phyloP scores from a whole-genome alignment of 1,140 invertebrate genomes.

The Polyergus mexicanus region DNA sequence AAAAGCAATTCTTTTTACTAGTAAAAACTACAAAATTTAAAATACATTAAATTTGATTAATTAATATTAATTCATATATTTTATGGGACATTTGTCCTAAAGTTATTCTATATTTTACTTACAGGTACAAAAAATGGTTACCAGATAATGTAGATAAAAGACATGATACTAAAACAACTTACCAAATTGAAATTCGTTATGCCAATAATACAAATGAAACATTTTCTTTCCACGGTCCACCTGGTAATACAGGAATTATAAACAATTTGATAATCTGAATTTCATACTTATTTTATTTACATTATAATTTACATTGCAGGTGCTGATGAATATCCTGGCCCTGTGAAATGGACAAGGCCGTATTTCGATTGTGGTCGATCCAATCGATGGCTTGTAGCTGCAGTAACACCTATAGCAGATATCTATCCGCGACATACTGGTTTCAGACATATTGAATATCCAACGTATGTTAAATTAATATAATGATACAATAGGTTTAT shows the following conservation, averaged over 20 bases:
- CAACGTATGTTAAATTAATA: conserved; percentile 90
- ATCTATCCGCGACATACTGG: conserved; percentile 98
- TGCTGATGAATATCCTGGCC: conserved; percentile 95
- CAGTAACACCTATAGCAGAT: conserved; percentile 97
- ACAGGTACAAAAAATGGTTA: conserved; percentile 93
- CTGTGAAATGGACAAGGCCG: conserved; percentile 97
- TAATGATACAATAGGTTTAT: conserved; percentile 1
- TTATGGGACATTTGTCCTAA: background rate
- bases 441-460: conserved; percentile 98
- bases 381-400: conserved; percentile 98
- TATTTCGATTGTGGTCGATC: conserved; percentile 99
- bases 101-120: conserved; percentile 67
- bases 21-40: background rate
- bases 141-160: conserved; percentile 93
- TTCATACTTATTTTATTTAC: background rate
- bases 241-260: conserved; percentile 85
- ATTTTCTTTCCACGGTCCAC: conserved; percentile 97
- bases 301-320: conserved; percentile 82
- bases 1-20: background rate
- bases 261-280: background rate
- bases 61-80: background rate
- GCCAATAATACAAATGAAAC: conserved; percentile 98
- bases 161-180: conserved; percentile 97
- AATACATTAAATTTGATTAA: background rate
- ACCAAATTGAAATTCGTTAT: conserved; percentile 96